These are phyloP conservation scores for Hydrozoanthus tunicans DNA, from an alignment of 64 coral and sea anemone species.

Conservation along the genomic window DNA sequence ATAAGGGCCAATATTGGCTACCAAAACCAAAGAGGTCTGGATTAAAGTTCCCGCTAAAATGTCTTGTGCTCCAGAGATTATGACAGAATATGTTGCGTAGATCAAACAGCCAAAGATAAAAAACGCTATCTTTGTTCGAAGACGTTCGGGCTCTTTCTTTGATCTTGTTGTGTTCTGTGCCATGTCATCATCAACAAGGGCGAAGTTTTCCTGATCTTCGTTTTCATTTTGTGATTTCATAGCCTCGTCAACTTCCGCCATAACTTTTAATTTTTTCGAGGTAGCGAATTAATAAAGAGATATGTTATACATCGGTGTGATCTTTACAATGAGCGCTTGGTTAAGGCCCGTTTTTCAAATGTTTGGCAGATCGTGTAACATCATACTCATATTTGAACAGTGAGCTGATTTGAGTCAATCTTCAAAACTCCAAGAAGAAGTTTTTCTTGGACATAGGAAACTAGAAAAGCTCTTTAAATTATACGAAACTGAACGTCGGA, in stretches of 20 bases:
- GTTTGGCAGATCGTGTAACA: too few species aligned
- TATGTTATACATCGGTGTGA: background rate
- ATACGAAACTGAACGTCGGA: background rate
- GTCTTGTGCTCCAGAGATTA: conserved; percentile 77
- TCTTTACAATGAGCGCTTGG: too few species aligned
- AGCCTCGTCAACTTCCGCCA: conserved; percentile 6
- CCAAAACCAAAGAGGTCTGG: conserved; percentile 62
- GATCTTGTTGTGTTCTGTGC: background rate
- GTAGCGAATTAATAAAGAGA: background rate
- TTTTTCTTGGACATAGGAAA: background rate
- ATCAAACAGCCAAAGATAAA: conserved; percentile 52
- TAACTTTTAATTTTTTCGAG: background rate
- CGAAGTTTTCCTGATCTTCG: background rate
- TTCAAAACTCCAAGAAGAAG: background rate
- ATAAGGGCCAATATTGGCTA: conserved; percentile 56
- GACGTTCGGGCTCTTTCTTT: background rate
- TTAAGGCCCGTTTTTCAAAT: background rate
- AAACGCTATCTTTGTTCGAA: conserved; percentile 66
- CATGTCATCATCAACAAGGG: background rate
- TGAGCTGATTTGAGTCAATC: background rate
- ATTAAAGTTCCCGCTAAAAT: conserved; percentile 70
- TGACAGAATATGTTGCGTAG: conserved; percentile 34
- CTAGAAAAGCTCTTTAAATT: background rate
- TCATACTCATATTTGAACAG: background rate
- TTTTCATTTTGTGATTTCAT: background rate